Evolutionary conservation across 1,140 invertebrate genomes (phyloP).

Genomic region (Scaptomyza pallida): DNA sequence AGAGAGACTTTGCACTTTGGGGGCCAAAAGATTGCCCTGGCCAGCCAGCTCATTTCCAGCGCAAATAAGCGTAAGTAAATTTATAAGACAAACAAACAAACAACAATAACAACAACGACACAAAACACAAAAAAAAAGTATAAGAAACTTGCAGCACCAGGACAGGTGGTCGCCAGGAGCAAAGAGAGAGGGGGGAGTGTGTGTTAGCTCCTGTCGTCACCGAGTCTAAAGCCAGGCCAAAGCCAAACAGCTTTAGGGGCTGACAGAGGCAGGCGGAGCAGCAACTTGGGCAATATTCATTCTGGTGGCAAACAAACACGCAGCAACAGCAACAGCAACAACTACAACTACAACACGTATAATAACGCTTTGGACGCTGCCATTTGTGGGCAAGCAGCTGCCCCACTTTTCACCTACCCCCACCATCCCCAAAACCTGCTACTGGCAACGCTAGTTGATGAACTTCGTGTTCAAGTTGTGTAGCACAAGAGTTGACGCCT

Average conservation of each 20-base stretch:
- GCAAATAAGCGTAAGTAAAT: slow-evolving; percentile 82
- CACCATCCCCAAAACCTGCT: not conserved
- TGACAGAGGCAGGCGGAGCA: slow-evolving; percentile 7
- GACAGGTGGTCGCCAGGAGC: slow-evolving; percentile 39
- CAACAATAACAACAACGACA: not conserved
- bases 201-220: slow-evolving; percentile 6
- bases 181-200: not conserved
- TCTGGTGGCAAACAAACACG: slow-evolving; percentile 78
- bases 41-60: slow-evolving; percentile 75
- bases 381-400: slow-evolving; percentile 60
- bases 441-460: slow-evolving; percentile 66
- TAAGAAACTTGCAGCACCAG: slow-evolving; percentile 50
- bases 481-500: slow-evolving; percentile 81
- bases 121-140: slow-evolving; percentile 18
- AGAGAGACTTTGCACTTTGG: slow-evolving; percentile 39
- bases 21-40: slow-evolving; percentile 23
- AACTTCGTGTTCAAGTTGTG: slow-evolving; percentile 82
- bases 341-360: slow-evolving; percentile 51
- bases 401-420: not conserved
- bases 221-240: slow-evolving; percentile 58
- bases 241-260: slow-evolving; percentile 67
- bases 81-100: slow-evolving; percentile 78
- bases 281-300: slow-evolving; percentile 74
- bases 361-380: slow-evolving; percentile 74
- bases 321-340: slow-evolving; percentile 63